These are phyloP conservation scores for Sterna hirundo DNA, from an alignment of 2,113 vertebrate species.

Conservation along the genomic window DNA sequence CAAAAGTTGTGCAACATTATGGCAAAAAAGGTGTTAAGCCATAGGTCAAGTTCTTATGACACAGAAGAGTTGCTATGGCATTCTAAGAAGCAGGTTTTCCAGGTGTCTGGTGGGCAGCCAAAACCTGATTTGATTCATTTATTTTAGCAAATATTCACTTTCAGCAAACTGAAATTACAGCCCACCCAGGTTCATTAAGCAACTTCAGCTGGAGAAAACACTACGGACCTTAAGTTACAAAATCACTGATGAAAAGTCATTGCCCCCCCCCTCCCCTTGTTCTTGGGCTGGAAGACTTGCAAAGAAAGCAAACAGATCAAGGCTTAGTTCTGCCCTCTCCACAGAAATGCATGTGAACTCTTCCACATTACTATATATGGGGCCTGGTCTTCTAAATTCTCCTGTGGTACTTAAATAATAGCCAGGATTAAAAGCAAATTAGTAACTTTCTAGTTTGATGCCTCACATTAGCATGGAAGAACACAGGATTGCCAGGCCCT, in stretches of 20 bases:
- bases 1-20: background rate
- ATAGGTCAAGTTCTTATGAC: background rate
- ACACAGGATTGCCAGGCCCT: background rate
- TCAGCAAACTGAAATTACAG: background rate
- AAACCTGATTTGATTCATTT: background rate
- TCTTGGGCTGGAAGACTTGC: background rate
- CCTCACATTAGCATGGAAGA: background rate
- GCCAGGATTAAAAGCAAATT: background rate
- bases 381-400: background rate
- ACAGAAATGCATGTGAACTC: background rate
- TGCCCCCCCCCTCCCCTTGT: background rate
- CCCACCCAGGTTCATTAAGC: background rate
- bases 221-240: background rate
- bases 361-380: background rate
- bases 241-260: background rate
- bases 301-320: background rate
- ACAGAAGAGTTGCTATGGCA: background rate
- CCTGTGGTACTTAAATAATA: background rate
- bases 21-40: background rate
- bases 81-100: background rate
- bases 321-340: background rate
- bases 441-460: background rate
- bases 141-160: conserved; percentile 43
- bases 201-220: conserved; percentile 15
- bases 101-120: conserved; percentile 8